Base-by-base conservation (phyloP, 2,888 invertebrate genomes). In the Cancer borealis region DNA sequence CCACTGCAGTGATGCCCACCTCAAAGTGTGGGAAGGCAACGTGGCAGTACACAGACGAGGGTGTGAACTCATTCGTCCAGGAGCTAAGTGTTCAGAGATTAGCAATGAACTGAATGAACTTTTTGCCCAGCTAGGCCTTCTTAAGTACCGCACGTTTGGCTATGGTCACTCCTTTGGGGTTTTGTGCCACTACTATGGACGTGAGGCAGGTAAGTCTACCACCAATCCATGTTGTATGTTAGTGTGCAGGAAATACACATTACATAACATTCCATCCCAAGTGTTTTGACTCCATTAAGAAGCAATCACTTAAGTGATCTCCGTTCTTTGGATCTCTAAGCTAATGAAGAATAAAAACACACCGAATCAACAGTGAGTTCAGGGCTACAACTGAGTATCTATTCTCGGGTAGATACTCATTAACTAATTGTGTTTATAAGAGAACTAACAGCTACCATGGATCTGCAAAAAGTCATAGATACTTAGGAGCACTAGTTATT, bases 141-240 rank as follows among this genome's bases (percentile, higher is more conserved):
- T 95, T 21, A 92, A 95, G 88, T 93, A 95, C 88, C 90, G 95
- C 39, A 47, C 87, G 49, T 93, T 95, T 49, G 95, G 95, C 46
- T 95, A 95, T 26, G 95, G 95, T 0, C 95, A 95, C 60, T 92
- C 93, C 92, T 95, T 95, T 88, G 95, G 95, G 3, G 93, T 95
- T 12, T 60, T 95, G 84, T 90, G 90, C 45, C 93, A 95, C 73
- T 95, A 95, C 91, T 95, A 95, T 60, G 95, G 95, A 10, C 92
- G 95, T 1, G 95, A 95, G 87, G 95, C 95, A 49, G 93, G 95
- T 89, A 88, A 88, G 94, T 89, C 66, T 6, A 73, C 26, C 26
- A 26, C 73, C 73, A 73, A 0, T 5, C n/a, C 10, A 73, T 54
- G 8, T 73, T 26, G 26, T 73, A n/a, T 26, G 26, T 26, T 73